Percentiles rank a stretch among this genome's conserved stretches.
These are phyloP conservation scores for Fregetta grallaria DNA, from an alignment of 2,113 vertebrate genomes.

Conservation along the genomic window DNA sequence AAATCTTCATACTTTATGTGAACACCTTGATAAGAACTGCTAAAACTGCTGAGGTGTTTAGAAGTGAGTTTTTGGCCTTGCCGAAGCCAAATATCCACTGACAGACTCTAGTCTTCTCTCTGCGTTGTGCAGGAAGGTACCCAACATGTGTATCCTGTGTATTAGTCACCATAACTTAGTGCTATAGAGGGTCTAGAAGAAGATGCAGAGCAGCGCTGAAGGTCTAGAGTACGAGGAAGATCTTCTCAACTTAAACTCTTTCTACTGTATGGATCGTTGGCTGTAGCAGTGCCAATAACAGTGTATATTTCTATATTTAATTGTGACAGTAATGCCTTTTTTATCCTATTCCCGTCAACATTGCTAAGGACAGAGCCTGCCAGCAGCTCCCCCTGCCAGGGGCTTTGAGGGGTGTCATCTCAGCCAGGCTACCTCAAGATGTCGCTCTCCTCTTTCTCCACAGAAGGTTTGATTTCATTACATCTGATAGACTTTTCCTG, in stretches of 20 bases:
- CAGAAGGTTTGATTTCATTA: background rate
- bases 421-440: background rate
- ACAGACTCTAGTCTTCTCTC: background rate
- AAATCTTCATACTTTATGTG: background rate
- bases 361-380: background rate
- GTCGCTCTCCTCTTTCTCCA: background rate
- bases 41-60: background rate
- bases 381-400: background rate
- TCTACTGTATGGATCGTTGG: too few species aligned
- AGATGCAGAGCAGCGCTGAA: background rate
- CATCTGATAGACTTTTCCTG: rapidly evolving
- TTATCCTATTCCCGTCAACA: rapidly evolving
- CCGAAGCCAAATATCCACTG: background rate
- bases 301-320: background rate
- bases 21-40: background rate
- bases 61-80: background rate
- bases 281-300: background rate
- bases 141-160: rapidly evolving
- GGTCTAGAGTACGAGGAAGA: background rate
- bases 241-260: background rate
- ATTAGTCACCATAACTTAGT: background rate
- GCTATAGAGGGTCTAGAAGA: background rate
- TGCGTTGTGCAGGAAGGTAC: background rate
- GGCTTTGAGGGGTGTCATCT: background rate
- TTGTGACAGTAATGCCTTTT: background rate